Conservation (phyloP, 1,140 invertebrate genomes). For the Papilio machaon region DNA sequence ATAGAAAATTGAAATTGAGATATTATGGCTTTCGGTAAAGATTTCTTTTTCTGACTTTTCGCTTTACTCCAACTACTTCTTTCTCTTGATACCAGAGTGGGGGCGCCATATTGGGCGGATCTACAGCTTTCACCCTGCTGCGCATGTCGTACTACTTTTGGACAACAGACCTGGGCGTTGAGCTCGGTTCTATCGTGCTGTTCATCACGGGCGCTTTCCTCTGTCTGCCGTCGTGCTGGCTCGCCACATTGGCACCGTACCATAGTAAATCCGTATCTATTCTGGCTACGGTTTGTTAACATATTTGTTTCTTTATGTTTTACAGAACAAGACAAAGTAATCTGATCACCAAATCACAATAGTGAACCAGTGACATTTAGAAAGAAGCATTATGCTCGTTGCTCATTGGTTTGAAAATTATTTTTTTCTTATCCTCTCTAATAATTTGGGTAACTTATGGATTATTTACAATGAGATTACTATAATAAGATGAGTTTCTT, state of each 20-base stretch:
- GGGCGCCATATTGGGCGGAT: slow-evolving; percentile 65
- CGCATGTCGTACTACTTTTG: slow-evolving; percentile 77
- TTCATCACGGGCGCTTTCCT: slow-evolving; percentile 66
- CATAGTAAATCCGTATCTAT: slow-evolving; percentile 57
- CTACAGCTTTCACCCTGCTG: slow-evolving; percentile 64
- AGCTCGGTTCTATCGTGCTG: slow-evolving; percentile 60
- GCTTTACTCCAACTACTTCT: no score
- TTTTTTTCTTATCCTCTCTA: not conserved
- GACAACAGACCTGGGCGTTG: slow-evolving; percentile 70
- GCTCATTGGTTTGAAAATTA: not conserved
- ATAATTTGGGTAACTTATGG: not conserved
- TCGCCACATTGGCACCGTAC: slow-evolving; percentile 66
- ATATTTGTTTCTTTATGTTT: not conserved
- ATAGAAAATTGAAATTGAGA: no score
- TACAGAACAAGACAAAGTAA: not conserved
- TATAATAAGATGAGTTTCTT: no score
- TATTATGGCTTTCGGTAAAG: no score
- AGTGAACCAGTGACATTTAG: no score
- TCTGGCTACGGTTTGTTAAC: slow-evolving; percentile 54
- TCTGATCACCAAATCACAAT: not conserved
- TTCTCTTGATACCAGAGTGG: slow-evolving; percentile 56
- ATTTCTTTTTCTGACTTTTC: no score
- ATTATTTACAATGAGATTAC: not conserved
- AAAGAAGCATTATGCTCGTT: no score
- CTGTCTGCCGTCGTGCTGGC: slow-evolving; percentile 69